Percentiles rank a stretch among this genome's conserved stretches.
Evolutionary conservation across 1,140 invertebrate species (phyloP).

Genomic region (Sweltsa coloradensis): DNA sequence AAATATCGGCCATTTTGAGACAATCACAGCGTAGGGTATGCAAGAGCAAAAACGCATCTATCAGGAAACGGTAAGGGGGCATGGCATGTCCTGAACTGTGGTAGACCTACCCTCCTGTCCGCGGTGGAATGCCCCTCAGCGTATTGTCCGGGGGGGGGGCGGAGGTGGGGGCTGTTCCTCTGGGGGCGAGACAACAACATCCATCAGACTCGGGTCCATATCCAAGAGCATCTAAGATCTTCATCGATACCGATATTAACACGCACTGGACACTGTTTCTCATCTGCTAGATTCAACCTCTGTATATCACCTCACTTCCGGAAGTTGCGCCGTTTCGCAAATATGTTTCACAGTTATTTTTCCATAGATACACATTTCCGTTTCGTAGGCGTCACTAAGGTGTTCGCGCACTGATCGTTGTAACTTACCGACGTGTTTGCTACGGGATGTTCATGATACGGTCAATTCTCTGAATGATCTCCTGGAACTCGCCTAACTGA

Average conservation of each 20-base stretch:
- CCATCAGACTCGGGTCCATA: slow-evolving; percentile 46
- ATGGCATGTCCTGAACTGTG: slow-evolving; percentile 23
- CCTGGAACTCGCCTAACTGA: slow-evolving; percentile 19
- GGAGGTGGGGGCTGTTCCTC: neutral
- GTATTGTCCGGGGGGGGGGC: neutral
- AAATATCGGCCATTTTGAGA: no score
- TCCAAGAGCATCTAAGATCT: slow-evolving; percentile 46
- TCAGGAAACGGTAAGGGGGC: neutral
- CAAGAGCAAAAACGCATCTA: no score
- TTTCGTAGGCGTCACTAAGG: no score
- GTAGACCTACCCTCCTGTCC: slow-evolving; percentile 21
- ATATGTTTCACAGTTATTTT: no score
- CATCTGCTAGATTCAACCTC: no score
- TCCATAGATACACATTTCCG: no score
- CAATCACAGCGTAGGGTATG: no score
- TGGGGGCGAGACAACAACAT: slow-evolving; percentile 25
- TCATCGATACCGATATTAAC: slow-evolving; percentile 44
- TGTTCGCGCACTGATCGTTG: neutral
- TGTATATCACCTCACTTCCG: no score
- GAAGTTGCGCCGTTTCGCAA: no score
- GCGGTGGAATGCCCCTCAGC: slow-evolving; percentile 18
- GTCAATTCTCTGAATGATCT: slow-evolving; percentile 17
- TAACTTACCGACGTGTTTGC: neutral
- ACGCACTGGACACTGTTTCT: slow-evolving; percentile 22
- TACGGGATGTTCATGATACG: slow-evolving; percentile 3